Base-by-base conservation (phyloP, 2,888 invertebrate genomes). In the Hirtodrosophila cameraria region DNA sequence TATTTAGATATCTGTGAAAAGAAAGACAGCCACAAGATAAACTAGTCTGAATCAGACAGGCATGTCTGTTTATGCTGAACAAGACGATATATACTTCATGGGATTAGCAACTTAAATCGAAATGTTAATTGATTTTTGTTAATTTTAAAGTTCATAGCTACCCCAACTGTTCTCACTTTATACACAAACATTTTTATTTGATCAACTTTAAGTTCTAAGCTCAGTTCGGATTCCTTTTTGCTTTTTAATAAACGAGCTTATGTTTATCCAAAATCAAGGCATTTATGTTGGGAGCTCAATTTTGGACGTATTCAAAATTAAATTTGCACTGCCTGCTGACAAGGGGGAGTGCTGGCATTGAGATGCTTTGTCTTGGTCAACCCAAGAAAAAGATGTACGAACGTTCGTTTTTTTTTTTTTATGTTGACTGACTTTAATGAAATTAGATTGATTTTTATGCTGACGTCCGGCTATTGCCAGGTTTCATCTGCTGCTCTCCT, bases 381-480 rank as follows among this genome's bases (percentile, higher is more conserved):
- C n/a, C 7, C 23, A 23, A 6, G 6, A 18, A 41, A 9, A 15
- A 41, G 35, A 15, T 13, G 15, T 35, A 7, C 23, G 7, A n/a
- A n/a, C n/a, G n/a, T 13, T 25, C 7, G 28, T 43, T 42, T 60
- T 58, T 58, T 50, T 45, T 59, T 68, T 74, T 68, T 68, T 65
- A 72, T 66, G 75, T 64, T 75, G 82, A 68, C 63, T 78, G 79
- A 85, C 83, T 78, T 85, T 80, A 82, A 80, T 72, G 69, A 85
- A 80, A 80, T 80, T 80, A 80, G 79, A 80, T 80, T 85, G 80
- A 82, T 85, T 80, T 85, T 85, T 65, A 61, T 66, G 69, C 75
- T 72, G 73, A 77, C 67, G 78, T 77, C 75, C 81, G 61, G 57
- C 54, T n/a, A 43, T 23, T 25, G 43, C 30, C 55, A n/a, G 3